phyloP scores from a whole-genome alignment of 2,888 invertebrate genomes.

The Trissoscelio sp. region DNA sequence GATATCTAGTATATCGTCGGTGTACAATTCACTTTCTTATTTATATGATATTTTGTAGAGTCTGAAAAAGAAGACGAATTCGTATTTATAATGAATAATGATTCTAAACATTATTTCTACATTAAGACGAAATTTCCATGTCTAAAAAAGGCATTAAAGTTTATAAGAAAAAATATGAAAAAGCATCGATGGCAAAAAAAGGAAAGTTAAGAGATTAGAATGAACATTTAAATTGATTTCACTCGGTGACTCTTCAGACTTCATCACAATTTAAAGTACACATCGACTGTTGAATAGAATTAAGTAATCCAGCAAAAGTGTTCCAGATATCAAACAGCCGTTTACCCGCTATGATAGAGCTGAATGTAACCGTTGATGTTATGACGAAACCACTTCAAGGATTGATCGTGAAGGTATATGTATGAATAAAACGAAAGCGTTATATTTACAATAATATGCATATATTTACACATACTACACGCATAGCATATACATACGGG shows the following conservation, averaged over 20 bases:
- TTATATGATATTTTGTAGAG: conserved; percentile 19
- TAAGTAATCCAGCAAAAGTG: conserved; percentile 57
- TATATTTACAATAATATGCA: conserved; percentile 76
- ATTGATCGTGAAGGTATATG: conserved; percentile 38
- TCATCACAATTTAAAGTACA: conserved; percentile 42
- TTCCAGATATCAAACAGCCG: conserved; percentile 63
- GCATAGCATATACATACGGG: conserved; percentile 69
- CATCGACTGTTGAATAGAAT: conserved; percentile 55
- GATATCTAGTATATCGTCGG: conserved; percentile 25
- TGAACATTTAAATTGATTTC: conserved; percentile 39
- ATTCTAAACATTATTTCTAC: not conserved
- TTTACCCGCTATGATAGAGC: conserved; percentile 47
- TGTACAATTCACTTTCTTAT: conserved; percentile 29
- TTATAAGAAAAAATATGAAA: conserved; percentile 12
- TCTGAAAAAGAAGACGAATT: not conserved
- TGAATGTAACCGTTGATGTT: conserved; percentile 40
- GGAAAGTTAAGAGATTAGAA: conserved; percentile 15
- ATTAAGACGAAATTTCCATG: not conserved
- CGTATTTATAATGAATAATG: not conserved
- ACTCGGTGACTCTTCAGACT: conserved; percentile 37
- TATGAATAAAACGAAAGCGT: conserved; percentile 65
- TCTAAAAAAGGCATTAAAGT: not conserved
- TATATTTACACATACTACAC: conserved; percentile 78
- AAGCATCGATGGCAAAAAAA: conserved; percentile 26
- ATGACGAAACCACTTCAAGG: conserved; percentile 57